Percentiles rank a stretch among this genome's conserved stretches.
These are phyloP conservation scores for Platichthys stellatus DNA, from an alignment of 2,113 vertebrate species.

Conservation along the genomic window DNA sequence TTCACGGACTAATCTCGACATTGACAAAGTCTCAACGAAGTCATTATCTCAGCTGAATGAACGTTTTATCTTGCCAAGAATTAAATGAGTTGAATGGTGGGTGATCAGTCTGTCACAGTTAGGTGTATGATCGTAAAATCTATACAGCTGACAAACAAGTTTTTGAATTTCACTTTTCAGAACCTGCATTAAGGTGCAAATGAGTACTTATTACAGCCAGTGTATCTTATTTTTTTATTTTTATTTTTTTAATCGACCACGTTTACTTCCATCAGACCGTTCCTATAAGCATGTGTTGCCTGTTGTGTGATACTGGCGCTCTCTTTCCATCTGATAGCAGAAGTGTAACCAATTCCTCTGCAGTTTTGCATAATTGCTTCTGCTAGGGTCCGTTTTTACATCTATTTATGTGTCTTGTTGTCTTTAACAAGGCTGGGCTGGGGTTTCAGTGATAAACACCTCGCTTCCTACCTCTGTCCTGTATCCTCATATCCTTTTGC, in stretches of 20 bases:
- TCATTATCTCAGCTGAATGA: slow-evolving; percentile 27
- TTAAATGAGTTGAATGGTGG: slow-evolving; percentile 1
- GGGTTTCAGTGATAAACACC: slow-evolving; percentile 46
- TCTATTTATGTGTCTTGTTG: slow-evolving; percentile 56
- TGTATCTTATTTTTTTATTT: slow-evolving; percentile 2
- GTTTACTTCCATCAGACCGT: slow-evolving; percentile 7
- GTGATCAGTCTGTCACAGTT: slow-evolving; percentile 2
- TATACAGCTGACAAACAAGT: background rate
- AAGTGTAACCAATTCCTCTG: slow-evolving; percentile 34
- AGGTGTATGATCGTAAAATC: background rate
- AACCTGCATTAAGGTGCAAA: slow-evolving; percentile 3
- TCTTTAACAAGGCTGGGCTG: slow-evolving; percentile 21
- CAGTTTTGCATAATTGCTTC: slow-evolving; percentile 65
- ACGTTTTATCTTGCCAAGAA: slow-evolving; percentile 5
- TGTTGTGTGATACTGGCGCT: slow-evolving; percentile 28
- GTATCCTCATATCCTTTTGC: slow-evolving; percentile 12
- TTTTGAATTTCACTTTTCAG: background rate
- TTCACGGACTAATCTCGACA: slow-evolving; percentile 13
- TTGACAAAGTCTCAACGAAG: slow-evolving; percentile 23
- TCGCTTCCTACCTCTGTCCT: slow-evolving; percentile 18
- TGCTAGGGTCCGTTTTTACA: slow-evolving; percentile 43
- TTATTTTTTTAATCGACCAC: background rate
- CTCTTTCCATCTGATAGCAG: slow-evolving; percentile 33
- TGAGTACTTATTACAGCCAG: slow-evolving; percentile 1
- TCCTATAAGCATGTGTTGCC: slow-evolving; percentile 21